These are phyloP conservation scores for Sciurus carolinensis DNA, from an alignment of 2,797 vertebrate species.

Conservation along the genomic window DNA sequence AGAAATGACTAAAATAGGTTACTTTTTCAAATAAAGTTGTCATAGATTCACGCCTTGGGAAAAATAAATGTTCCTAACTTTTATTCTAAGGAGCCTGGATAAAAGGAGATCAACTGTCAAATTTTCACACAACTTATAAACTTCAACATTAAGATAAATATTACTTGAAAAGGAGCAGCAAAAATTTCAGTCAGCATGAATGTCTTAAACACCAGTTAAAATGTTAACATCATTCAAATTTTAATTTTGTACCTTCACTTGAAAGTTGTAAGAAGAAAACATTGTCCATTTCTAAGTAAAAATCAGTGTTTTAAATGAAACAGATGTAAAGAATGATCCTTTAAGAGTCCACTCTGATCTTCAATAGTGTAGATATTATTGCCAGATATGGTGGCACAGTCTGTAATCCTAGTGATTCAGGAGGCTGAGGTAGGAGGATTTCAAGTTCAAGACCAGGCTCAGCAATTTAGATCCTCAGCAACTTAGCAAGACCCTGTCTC, in stretches of 20 bases:
- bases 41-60: background rate
- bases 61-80: conserved; percentile 18
- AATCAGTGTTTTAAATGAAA: conserved; percentile 51
- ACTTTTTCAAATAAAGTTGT: conserved; percentile 15
- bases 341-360: conserved; percentile 40
- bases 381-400: no score
- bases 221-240: conserved; percentile 10
- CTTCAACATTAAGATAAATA: background rate
- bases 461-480: no score
- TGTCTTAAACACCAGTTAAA: conserved; percentile 35
- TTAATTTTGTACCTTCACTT: background rate
- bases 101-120: background rate
- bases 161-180: conserved; percentile 11
- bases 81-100: background rate
- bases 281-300: conserved; percentile 3
- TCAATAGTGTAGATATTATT: background rate
- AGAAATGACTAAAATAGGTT: background rate
- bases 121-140: conserved; percentile 45
- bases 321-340: background rate
- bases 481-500: no score
- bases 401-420: no score
- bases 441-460: no score
- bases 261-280: conserved; percentile 14
- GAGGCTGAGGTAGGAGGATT: no score
- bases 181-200: conserved; percentile 37